Evolutionary conservation across 92 coral and sea anemone genomes (phyloP).

Genomic region (Metridium senile): DNA sequence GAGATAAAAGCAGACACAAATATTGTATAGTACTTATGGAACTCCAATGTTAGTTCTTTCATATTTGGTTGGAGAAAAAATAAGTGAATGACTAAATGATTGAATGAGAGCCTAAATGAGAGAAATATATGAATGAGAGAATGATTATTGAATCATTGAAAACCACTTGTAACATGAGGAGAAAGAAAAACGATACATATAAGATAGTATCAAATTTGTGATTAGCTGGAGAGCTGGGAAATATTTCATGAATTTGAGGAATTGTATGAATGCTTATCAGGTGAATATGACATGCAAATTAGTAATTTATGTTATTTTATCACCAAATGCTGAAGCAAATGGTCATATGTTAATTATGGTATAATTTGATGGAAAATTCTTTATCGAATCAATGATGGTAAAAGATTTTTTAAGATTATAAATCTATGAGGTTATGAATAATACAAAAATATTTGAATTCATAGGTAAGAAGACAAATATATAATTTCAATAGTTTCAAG

Average conservation of each 20-base stretch:
- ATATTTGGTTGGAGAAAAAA: neutral
- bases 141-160: neutral
- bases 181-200: neutral
- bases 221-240: neutral
- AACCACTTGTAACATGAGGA: neutral
- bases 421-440: too few species aligned
- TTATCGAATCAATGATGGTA: too few species aligned
- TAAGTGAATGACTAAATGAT: neutral
- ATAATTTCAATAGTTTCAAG: too few species aligned
- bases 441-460: too few species aligned
- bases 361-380: neutral
- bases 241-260: neutral
- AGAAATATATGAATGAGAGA: neutral
- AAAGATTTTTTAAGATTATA: too few species aligned
- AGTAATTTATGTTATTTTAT: neutral
- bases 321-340: neutral
- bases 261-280: neutral
- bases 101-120: neutral
- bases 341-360: neutral
- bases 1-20: too few species aligned
- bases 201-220: neutral
- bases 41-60: too few species aligned
- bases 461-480: too few species aligned
- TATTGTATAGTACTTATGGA: too few species aligned
- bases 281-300: constrained; percentile 1